phyloP scores from a whole-genome alignment of 2,113 vertebrate species.

The Empidonax alnorum region DNA sequence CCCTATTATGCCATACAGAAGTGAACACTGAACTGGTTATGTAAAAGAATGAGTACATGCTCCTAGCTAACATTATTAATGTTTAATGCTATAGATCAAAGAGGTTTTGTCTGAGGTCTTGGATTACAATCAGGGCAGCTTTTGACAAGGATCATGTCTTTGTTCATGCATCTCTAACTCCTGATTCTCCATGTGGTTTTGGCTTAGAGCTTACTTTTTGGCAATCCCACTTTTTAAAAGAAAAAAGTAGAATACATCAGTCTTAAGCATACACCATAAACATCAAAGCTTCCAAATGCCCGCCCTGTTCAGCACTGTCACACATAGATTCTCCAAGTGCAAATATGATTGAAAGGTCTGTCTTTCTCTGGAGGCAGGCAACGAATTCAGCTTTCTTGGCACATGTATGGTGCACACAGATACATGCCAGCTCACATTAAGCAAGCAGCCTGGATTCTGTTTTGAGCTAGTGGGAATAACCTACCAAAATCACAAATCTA shows the following conservation, averaged over 20 bases:
- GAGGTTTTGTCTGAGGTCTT: background rate
- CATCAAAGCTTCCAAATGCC: background rate
- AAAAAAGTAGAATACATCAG: background rate
- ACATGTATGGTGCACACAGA: background rate
- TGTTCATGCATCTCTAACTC: background rate
- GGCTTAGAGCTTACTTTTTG: background rate
- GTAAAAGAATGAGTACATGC: background rate
- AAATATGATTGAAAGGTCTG: background rate
- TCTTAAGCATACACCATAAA: background rate
- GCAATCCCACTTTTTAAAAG: background rate
- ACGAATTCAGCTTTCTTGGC: background rate
- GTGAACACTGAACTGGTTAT: background rate
- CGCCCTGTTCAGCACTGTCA: background rate
- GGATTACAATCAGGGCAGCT: background rate
- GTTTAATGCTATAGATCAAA: background rate
- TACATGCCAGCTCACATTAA: rapidly evolving
- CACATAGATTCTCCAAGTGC: background rate
- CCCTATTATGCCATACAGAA: background rate
- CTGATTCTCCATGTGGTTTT: background rate
- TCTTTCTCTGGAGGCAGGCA: background rate
- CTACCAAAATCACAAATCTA: background rate
- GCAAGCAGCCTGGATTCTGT: background rate
- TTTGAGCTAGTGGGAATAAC: background rate
- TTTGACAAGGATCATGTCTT: background rate
- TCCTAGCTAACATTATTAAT: background rate